Percentiles rank a stretch among this genome's conserved stretches.
These are phyloP conservation scores for Diplosoma virens DNA, from an alignment of 23 tunicate genomes.

Conservation along the genomic window DNA sequence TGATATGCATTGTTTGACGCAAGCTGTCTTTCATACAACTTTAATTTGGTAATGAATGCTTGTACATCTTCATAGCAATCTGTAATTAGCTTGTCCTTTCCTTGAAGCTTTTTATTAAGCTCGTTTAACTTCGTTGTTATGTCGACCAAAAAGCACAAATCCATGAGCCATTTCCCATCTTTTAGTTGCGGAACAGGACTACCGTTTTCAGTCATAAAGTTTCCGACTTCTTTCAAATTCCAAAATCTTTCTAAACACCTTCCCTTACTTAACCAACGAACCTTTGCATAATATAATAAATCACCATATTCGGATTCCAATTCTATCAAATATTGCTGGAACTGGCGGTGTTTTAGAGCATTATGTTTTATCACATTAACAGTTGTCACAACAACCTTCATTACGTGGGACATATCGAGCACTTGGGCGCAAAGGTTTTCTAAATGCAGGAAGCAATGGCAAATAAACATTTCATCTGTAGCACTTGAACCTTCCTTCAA, in stretches of 20 bases:
- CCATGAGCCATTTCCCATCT: slow-evolving; percentile 4
- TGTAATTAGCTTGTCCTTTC: background rate
- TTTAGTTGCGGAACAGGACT: background rate
- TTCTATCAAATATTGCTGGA: background rate
- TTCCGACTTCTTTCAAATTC: background rate
- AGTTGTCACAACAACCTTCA: slow-evolving; percentile 3
- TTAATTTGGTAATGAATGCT: slow-evolving; percentile 9
- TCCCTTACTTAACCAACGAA: slow-evolving; percentile 18
- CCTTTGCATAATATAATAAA: background rate
- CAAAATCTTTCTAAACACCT: slow-evolving; percentile 19
- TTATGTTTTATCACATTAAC: background rate
- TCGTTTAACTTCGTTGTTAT: too few species aligned
- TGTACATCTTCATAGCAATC: too few species aligned
- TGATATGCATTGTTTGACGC: background rate
- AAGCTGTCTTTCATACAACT: too few species aligned
- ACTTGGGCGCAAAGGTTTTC: slow-evolving; percentile 19
- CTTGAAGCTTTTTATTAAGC: background rate
- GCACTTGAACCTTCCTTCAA: background rate
- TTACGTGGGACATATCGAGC: slow-evolving; percentile 6
- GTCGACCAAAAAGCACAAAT: slow-evolving; percentile 6
- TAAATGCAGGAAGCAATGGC: slow-evolving; percentile 31
- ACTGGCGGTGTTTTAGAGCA: slow-evolving; percentile 16
- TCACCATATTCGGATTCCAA: slow-evolving; percentile 7
- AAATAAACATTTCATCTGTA: background rate
- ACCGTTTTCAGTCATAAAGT: slow-evolving; percentile 7